A percentile compares a stretch with the other conserved stretches of the same genome.
These are phyloP conservation scores for Rhodophaea formosa DNA, from an alignment of 2,888 invertebrate species.

Conservation along the genomic window DNA sequence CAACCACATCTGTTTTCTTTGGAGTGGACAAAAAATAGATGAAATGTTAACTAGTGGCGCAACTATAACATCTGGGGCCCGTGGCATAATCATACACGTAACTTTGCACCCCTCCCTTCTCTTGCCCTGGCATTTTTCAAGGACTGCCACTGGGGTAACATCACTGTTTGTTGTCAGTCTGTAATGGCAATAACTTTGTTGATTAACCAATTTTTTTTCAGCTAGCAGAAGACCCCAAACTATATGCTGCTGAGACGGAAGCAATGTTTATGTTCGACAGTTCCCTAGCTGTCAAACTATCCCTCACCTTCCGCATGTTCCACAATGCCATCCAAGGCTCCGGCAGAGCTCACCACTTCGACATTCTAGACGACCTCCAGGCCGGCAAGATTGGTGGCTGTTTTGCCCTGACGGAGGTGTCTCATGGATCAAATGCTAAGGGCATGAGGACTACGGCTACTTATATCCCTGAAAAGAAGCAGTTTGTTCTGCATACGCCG, in stretches of 20 bases:
- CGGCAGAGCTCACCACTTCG: slow-evolving; percentile 83
- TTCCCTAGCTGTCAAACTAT: slow-evolving; percentile 84
- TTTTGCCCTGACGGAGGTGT: slow-evolving; percentile 93
- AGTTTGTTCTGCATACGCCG: slow-evolving; percentile 91
- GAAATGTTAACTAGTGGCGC: no score
- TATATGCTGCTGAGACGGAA: slow-evolving; percentile 73
- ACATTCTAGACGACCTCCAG: slow-evolving; percentile 70
- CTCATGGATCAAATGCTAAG: slow-evolving; percentile 95
- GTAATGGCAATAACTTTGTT: no score
- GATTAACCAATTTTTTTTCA: slow-evolving; percentile 36
- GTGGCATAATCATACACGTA: no score
- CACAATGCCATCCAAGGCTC: slow-evolving; percentile 83
- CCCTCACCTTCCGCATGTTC: slow-evolving; percentile 85
- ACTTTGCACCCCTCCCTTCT: no score
- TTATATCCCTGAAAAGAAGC: slow-evolving; percentile 86
- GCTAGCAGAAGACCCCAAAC: slow-evolving; percentile 72
- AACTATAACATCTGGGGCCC: no score
- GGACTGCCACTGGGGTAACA: no score
- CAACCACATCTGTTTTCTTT: no score
- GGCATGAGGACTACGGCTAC: slow-evolving; percentile 93
- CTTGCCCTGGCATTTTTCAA: no score
- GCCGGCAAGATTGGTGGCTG: slow-evolving; percentile 73
- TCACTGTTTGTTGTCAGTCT: no score
- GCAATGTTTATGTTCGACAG: slow-evolving; percentile 82
- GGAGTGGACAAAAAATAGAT: no score